Conservation (phyloP, 2,113 vertebrate genomes). For the Indicator indicator region DNA sequence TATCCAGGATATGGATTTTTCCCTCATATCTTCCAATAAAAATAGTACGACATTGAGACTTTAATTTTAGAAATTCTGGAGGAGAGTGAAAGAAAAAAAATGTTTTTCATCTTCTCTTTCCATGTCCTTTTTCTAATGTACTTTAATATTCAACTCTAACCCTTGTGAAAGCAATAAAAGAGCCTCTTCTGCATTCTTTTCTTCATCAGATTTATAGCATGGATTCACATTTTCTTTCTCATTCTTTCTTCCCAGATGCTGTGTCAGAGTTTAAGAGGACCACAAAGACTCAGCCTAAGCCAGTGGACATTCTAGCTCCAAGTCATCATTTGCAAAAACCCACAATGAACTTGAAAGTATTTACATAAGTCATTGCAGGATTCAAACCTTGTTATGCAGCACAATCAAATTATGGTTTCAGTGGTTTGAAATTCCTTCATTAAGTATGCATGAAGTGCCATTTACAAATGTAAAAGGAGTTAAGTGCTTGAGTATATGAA, state of each 20-base stretch:
- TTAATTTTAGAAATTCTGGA: constrained; percentile 55
- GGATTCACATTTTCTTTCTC: not conserved
- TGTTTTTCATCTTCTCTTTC: constrained; percentile 32
- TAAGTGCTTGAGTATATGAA: constrained; percentile 42
- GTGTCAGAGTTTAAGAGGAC: not conserved
- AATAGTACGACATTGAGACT: constrained; percentile 7
- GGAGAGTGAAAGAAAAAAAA: constrained; percentile 36
- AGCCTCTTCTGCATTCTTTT: constrained; percentile 25
- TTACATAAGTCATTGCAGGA: not conserved
- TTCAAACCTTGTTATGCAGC: not conserved
- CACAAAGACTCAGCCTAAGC: not conserved
- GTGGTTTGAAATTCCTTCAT: constrained; percentile 15
- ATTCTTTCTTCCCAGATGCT: constrained; percentile 7
- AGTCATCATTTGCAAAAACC: not conserved
- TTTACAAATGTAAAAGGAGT: constrained; percentile 43
- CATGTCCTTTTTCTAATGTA: constrained; percentile 24
- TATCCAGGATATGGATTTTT: constrained; percentile 27
- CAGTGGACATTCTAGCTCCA: not conserved
- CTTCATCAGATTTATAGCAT: constrained; percentile 10
- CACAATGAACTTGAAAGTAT: not conserved
- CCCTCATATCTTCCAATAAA: constrained; percentile 47
- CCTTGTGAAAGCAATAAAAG: constrained; percentile 20
- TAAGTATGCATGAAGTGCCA: constrained; percentile 31
- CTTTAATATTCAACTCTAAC: constrained; percentile 40
- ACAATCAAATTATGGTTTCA: constrained; percentile 28